Percentiles rank a stretch among this genome's conserved stretches.
Evolutionary conservation across 1,140 invertebrate genomes (phyloP).

Genomic region (Drosophila melanogaster): Release_6_plus_ISO1_MT NT_033777.3:28089001-28089500

Average conservation of each 20-base stretch:
- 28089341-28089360: constrained; percentile 58
- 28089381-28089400: constrained; percentile 49
- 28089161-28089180: constrained; percentile 67
- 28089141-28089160: constrained; percentile 80
- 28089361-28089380: constrained; percentile 26
- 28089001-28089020: constrained; percentile 37
- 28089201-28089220: constrained; percentile 55
- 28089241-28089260: constrained; percentile 41
- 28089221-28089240: constrained; percentile 57
- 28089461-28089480: constrained; percentile 20
- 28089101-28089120: constrained; percentile 64
- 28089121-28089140: constrained; percentile 64
- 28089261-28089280: constrained; percentile 61
- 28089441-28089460: neutral
- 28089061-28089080: constrained; percentile 30
- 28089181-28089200: constrained; percentile 64
- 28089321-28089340: constrained; percentile 81
- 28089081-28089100: constrained; percentile 32
- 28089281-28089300: constrained; percentile 62
- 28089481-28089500: constrained; percentile 39
- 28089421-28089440: constrained; percentile 8
- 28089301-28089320: constrained; percentile 84
- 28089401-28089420: constrained; percentile 28
- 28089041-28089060: constrained; percentile 32
- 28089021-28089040: constrained; percentile 31